phyloP scores from a whole-genome alignment of 2,113 vertebrate species.

The Phrynocephalus versicolor region DNA sequence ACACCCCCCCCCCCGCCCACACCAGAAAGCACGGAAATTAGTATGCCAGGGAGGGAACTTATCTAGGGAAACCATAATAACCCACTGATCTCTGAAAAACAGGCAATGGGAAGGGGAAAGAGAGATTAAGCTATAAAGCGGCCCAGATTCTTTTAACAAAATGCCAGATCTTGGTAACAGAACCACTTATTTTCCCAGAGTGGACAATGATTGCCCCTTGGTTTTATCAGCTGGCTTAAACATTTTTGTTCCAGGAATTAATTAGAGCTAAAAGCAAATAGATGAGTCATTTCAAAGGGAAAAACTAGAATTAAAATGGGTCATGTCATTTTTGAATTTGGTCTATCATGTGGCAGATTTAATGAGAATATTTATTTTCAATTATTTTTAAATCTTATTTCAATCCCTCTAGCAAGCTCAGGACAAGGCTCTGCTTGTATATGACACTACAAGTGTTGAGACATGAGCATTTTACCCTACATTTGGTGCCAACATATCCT shows the following conservation, averaged over 20 bases:
- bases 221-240: background rate
- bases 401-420: too few relatives aligned
- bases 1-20: background rate
- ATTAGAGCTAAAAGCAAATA: background rate
- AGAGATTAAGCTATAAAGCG: background rate
- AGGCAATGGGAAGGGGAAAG: background rate
- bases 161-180: background rate
- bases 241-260: background rate
- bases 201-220: background rate
- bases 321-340: too few relatives aligned
- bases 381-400: too few relatives aligned
- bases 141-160: background rate
- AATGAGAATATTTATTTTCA: too few relatives aligned
- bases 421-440: too few relatives aligned
- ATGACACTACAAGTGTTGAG: too few relatives aligned
- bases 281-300: background rate
- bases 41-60: background rate
- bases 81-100: background rate
- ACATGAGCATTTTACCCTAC: too few relatives aligned
- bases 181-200: background rate
- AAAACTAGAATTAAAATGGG: too few relatives aligned
- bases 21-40: slow-evolving; percentile 19
- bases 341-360: too few relatives aligned
- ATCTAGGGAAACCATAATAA: slow-evolving; percentile 14
- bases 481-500: too few relatives aligned